These are phyloP conservation scores for Caerostris extrusa DNA, from an alignment of 1,140 invertebrate genomes.

Conservation along the genomic window DNA sequence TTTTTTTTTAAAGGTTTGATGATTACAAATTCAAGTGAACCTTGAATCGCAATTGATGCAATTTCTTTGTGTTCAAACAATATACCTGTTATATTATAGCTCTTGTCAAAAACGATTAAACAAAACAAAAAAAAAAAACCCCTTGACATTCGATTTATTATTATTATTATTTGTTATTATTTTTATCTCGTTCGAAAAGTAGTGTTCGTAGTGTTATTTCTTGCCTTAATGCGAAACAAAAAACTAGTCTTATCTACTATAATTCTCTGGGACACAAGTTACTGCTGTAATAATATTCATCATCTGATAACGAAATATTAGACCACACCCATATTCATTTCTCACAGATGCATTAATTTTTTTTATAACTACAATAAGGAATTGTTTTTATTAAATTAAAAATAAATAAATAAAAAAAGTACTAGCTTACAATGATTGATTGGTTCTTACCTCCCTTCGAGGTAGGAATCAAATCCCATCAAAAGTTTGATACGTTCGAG, in stretches of 20 bases:
- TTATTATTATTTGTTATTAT: too few relatives aligned
- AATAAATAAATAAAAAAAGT: background rate
- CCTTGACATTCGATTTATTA: too few relatives aligned
- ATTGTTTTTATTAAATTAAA: slow-evolving; percentile 34
- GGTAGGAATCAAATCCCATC: background rate
- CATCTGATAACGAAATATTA: background rate
- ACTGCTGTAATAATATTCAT: slow-evolving; percentile 12
- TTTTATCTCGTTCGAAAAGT: too few relatives aligned
- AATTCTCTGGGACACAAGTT: background rate
- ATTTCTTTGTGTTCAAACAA: too few relatives aligned
- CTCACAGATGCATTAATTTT: background rate
- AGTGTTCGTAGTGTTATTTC: too few relatives aligned
- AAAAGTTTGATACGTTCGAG: background rate
- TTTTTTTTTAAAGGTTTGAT: too few relatives aligned
- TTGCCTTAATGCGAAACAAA: background rate
- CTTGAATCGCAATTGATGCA: too few relatives aligned
- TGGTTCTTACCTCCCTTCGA: background rate
- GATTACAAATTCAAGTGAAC: too few relatives aligned
- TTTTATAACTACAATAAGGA: background rate
- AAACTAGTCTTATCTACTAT: background rate
- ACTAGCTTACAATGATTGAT: slow-evolving; percentile 23
- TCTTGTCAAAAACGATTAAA: too few relatives aligned
- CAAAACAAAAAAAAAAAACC: too few relatives aligned
- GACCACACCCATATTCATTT: slow-evolving; percentile 35
- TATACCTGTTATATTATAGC: too few relatives aligned